Evolutionary conservation across 2,113 vertebrate genomes (phyloP).

Genomic region (Pavo muticus): DNA sequence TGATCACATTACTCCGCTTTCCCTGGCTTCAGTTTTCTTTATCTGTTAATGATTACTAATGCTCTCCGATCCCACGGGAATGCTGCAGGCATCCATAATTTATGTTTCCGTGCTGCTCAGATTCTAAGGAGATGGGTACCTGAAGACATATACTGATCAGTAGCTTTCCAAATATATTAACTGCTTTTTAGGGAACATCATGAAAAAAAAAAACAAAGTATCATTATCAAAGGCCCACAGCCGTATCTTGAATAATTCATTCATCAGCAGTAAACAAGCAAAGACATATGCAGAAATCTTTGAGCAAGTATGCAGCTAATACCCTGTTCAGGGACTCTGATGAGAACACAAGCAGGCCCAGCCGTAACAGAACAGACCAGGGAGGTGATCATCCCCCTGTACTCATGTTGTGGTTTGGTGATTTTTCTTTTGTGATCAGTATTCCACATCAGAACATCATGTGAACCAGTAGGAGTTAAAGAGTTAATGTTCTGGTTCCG

Average conservation of each 20-base stretch:
- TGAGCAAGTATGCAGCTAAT: neutral
- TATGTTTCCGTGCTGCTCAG: neutral
- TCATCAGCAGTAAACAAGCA: neutral
- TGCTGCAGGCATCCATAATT: neutral
- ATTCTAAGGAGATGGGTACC: neutral
- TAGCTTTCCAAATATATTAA: neutral
- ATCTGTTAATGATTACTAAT: conserved; percentile 17
- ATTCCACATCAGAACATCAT: no score
- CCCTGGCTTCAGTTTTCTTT: neutral
- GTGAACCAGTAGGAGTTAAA: no score
- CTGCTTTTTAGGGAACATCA: neutral
- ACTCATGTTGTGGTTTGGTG: no score
- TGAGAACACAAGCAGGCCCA: neutral
- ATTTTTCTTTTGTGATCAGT: no score
- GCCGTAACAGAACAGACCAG: neutral
- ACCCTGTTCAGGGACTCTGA: neutral
- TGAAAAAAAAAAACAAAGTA: neutral
- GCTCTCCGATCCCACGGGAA: neutral
- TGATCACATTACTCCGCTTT: neutral
- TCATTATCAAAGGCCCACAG: neutral
- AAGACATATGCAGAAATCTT: neutral
- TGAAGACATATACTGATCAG: neutral
- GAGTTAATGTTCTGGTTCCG: no score
- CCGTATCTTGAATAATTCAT: neutral
- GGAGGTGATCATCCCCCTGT: neutral